Percentiles rank a stretch among this genome's conserved stretches.
Conservation (phyloP, 2,797 vertebrate species). For the Setipinna tenuifilis region DNA sequence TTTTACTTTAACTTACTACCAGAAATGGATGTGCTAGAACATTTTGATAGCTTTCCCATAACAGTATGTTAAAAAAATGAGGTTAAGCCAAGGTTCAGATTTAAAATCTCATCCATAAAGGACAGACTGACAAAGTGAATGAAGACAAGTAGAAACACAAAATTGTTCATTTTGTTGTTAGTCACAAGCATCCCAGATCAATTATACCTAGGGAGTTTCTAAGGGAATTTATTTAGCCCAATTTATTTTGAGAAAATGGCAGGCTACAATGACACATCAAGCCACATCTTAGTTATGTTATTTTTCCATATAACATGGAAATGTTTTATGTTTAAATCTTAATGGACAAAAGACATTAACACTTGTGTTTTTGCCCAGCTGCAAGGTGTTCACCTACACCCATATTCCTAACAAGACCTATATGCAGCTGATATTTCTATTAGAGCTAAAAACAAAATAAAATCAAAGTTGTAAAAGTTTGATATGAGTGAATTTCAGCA, state of each 20-base stretch:
- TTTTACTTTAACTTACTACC: background rate
- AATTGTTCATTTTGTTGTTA: constrained; percentile 26
- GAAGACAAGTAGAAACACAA: constrained; percentile 32
- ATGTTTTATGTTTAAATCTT: no score
- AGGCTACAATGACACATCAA: background rate
- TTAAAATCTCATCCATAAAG: no score
- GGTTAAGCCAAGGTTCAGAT: no score
- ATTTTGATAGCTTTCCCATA: no score
- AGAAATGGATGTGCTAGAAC: background rate
- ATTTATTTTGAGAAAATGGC: constrained; percentile 5
- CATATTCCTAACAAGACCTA: background rate
- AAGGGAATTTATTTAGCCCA: constrained; percentile 15
- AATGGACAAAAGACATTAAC: no score
- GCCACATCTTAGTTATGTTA: background rate
- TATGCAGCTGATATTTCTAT: background rate
- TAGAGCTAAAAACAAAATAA: background rate
- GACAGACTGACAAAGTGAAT: constrained; percentile 28
- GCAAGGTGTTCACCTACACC: background rate
- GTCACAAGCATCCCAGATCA: constrained; percentile 31
- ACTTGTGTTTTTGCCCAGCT: no score
- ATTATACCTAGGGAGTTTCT: constrained; percentile 33
- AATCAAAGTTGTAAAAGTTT: background rate
- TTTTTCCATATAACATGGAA: no score
- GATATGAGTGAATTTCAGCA: background rate
- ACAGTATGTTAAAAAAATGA: no score